These are phyloP conservation scores for Cosmopolites sordidus DNA, from an alignment of 2,888 invertebrate species.

Conservation along the genomic window DNA sequence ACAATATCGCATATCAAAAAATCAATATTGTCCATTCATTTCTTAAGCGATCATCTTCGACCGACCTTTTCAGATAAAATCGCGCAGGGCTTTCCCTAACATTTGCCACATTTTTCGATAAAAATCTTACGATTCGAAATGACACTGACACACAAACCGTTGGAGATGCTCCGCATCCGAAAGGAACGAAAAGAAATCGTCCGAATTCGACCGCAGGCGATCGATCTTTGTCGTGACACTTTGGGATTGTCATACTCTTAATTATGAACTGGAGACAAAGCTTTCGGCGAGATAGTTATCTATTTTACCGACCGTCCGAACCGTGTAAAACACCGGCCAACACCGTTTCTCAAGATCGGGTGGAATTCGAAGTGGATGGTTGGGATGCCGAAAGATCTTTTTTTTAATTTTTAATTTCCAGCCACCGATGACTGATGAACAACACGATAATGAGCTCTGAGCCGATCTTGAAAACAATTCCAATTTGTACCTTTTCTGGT, in stretches of 20 bases:
- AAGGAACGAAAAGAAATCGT: neutral
- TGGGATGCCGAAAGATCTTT: neutral
- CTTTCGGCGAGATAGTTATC: constrained; percentile 27
- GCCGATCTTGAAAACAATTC: too few relatives aligned
- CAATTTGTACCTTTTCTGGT: too few relatives aligned
- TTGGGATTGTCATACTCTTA: constrained; percentile 37
- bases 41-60: too few relatives aligned
- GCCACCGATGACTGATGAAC: neutral
- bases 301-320: neutral
- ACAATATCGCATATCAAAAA: too few relatives aligned
- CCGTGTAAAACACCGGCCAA: constrained; percentile 1
- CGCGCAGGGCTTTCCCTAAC: neutral
- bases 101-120: neutral
- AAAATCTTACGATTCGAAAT: neutral
- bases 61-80: too few relatives aligned
- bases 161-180: too few relatives aligned
- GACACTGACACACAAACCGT: too few relatives aligned
- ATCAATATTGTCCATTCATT: too few relatives aligned
- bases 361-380: neutral
- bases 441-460: neutral
- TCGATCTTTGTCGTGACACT: constrained; percentile 36
- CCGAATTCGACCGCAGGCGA: constrained; percentile 13
- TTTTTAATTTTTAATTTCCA: neutral
- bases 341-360: constrained; percentile 1
- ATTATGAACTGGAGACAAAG: constrained; percentile 31